Conservation (phyloP, 2,797 vertebrate species). For the Cryptoblepharus egeriae region DNA sequence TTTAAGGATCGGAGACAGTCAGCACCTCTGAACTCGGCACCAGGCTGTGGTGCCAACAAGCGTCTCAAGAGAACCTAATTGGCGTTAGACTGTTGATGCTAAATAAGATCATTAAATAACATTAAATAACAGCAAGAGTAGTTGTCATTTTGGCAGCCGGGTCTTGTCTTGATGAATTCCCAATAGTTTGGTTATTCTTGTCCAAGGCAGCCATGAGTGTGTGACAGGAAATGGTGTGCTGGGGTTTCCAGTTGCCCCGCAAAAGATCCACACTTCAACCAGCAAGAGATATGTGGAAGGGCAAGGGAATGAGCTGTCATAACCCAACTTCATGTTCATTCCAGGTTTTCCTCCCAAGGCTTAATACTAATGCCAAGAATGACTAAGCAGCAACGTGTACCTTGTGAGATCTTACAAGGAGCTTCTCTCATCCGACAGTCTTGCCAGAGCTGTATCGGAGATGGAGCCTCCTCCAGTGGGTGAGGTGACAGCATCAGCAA, state of each 20-base stretch:
- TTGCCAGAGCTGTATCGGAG: not conserved
- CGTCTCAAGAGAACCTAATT: constrained; percentile 44
- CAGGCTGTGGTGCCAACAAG: constrained; percentile 53
- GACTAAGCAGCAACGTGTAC: not conserved
- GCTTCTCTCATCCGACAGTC: not conserved
- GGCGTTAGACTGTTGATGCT: constrained; percentile 7
- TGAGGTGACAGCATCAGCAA: too few species aligned
- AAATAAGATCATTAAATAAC: too few species aligned
- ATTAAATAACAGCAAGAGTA: not conserved
- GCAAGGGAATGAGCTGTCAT: not conserved
- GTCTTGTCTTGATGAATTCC: constrained; percentile 20
- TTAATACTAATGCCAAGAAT: not conserved
- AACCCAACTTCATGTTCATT: not conserved
- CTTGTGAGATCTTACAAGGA: not conserved
- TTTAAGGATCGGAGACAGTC: constrained; percentile 63
- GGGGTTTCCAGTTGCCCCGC: constrained; percentile 37
- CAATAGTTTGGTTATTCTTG: not conserved
- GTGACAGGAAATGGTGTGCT: not conserved
- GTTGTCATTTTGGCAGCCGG: not conserved
- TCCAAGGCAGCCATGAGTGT: not conserved
- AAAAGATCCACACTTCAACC: constrained; percentile 58
- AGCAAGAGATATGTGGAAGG: not conserved
- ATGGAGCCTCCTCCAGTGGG: too few species aligned
- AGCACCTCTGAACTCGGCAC: constrained; percentile 56
- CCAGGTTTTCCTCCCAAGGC: not conserved